Conservation (phyloP, 2,888 invertebrate species). For the Plusia festucae region DNA sequence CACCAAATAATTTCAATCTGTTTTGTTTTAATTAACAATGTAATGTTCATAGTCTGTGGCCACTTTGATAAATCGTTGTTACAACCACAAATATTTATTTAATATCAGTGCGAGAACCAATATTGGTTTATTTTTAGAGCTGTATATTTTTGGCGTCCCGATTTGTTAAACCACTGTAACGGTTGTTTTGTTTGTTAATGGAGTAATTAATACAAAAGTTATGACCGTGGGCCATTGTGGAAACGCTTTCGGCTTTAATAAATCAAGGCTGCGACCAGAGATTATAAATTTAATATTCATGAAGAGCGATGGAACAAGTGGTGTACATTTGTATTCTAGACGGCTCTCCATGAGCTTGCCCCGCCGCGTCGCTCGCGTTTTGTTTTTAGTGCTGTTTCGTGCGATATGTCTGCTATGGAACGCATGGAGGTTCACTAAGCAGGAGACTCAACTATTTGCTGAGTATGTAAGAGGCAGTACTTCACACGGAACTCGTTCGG, state of each 20-base stretch:
- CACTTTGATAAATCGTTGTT: conserved; percentile 61
- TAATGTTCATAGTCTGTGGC: conserved; percentile 29
- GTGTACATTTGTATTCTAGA: conserved; percentile 50
- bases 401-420: neutral
- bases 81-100: conserved; percentile 61
- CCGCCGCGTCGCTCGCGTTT: conserved; percentile 27
- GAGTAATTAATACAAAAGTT: conserved; percentile 33
- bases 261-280: conserved; percentile 62
- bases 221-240: conserved; percentile 20
- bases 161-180: conserved; percentile 22
- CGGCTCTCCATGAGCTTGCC: conserved; percentile 16
- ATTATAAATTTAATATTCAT: conserved; percentile 72
- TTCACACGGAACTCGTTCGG: neutral
- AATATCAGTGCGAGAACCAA: conserved; percentile 59
- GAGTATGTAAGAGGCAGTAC: neutral
- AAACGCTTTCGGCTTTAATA: conserved; percentile 54
- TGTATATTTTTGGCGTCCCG: conserved; percentile 12
- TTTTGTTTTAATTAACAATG: conserved; percentile 42
- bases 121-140: conserved; percentile 19
- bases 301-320: conserved; percentile 56
- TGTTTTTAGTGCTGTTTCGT: conserved; percentile 48
- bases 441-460: neutral
- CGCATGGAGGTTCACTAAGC: neutral
- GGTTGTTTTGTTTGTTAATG: conserved; percentile 26
- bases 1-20: conserved; percentile 39